Percentiles rank a stretch among this genome's conserved stretches.
phyloP scores from a whole-genome alignment of 2,113 vertebrate genomes.

The Bostrychus sinensis region DNA sequence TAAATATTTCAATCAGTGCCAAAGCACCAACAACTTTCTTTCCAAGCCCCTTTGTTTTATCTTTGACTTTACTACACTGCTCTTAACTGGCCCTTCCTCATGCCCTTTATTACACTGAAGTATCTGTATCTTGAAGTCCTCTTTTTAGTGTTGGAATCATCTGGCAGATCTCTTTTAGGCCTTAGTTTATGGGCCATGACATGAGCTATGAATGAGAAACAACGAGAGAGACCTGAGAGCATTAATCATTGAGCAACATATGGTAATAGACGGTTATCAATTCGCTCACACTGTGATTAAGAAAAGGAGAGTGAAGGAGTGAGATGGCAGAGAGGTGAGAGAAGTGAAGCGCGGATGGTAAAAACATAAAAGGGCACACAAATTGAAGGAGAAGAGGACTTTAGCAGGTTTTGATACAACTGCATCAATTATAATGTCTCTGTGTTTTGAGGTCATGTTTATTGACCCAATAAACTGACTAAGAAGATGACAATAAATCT shows the following conservation, averaged over 20 bases:
- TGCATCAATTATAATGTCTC: background rate
- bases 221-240: constrained; percentile 77
- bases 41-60: constrained; percentile 52
- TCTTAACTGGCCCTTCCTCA: constrained; percentile 37
- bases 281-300: constrained; percentile 70
- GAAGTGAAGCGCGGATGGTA: background rate
- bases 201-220: constrained; percentile 92
- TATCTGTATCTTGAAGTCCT: constrained; percentile 38
- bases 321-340: constrained; percentile 20
- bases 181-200: constrained; percentile 99
- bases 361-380: constrained; percentile 18
- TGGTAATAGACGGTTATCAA: constrained; percentile 74
- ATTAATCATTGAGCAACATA: constrained; percentile 78
- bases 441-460: background rate
- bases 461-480: background rate
- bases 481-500: constrained; percentile 19
- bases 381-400: constrained; percentile 6
- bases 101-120: constrained; percentile 59
- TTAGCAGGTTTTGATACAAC: constrained; percentile 5
- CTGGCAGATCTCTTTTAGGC: constrained; percentile 87
- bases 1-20: constrained; percentile 69
- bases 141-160: constrained; percentile 81
- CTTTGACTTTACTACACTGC: constrained; percentile 59
- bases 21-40: constrained; percentile 57
- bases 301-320: constrained; percentile 37